Evolutionary conservation across 2,888 invertebrate genomes (phyloP), one percentile per base, ranked within the genome.

Genomic region (Silvanus unidentatus): DNA sequence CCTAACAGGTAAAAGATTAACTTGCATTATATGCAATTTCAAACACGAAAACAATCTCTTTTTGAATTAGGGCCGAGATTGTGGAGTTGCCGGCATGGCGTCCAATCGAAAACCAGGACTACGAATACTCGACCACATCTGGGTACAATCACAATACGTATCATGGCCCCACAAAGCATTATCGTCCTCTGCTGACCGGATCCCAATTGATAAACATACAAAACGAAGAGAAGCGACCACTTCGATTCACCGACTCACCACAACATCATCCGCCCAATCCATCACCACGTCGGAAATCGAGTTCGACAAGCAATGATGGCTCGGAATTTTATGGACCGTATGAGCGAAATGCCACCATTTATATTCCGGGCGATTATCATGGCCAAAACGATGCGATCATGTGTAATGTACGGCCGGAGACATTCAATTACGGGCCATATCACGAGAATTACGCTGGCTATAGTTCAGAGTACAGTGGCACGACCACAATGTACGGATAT

Each of bases 91-190:
- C 68, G 32, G 67, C 70, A 3, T 71, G 70, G 70, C 60, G 66
- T 9, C 66, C 68, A n/a, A 48, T 65, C 1, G 65, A 65, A 51
- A 58, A 60, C 41, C 63, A 65, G 49, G 80, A 79, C 45, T 80
- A 79, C 54, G 80, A 80, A 58, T 80, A 80, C 58, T 71, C 74
- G 1, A 75, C 76, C 15, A 72, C 75, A 15, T 76, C 74, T 35
- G 74, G 76, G 43, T 86, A 82, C 68, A 80, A 81, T 32, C 90
- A 91, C 69, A 89, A 93, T 72, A 93, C 93, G 1, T 95, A 92
- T 74, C 94, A 93, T 71, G 94, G 91, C 0, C 89, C 88, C 36
- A 80, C 86, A 4, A 75, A 84, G 49, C 89, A 89, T 63, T 78
- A 81, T 60, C 77, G 88, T 5, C 80, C 84, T 2, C 75, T 79